phyloP scores from a whole-genome alignment of 2,113 vertebrate genomes.

The Centrocercus urophasianus region DNA sequence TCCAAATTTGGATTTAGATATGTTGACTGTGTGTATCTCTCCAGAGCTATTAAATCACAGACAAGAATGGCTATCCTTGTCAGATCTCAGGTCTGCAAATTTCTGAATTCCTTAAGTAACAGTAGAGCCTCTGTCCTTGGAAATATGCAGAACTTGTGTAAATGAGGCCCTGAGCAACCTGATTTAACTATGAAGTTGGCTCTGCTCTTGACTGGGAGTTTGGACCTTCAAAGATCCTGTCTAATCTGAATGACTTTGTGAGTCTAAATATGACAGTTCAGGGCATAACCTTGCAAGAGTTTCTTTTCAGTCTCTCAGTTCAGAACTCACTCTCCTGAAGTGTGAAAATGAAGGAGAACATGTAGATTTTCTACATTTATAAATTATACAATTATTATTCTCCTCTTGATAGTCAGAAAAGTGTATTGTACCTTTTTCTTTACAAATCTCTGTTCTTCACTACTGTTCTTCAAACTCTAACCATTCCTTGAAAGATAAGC shows the following conservation, averaged over 20 bases:
- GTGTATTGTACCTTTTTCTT: background rate
- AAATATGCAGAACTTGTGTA: background rate
- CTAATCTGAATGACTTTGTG: background rate
- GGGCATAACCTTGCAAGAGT: background rate
- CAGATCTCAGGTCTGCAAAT: background rate
- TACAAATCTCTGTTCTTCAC: background rate
- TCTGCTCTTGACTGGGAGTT: background rate
- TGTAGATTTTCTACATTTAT: background rate
- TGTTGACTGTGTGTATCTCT: background rate
- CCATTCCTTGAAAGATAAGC: background rate
- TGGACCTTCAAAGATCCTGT: background rate
- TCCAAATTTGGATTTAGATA: background rate
- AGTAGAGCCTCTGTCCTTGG: background rate
- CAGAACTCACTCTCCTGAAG: background rate
- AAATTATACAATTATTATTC: background rate
- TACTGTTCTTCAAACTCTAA: background rate
- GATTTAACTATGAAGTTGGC: background rate
- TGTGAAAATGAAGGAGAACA: background rate
- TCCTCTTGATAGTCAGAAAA: background rate
- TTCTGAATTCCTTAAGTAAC: background rate
- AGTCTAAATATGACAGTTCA: background rate
- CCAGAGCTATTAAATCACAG: background rate
- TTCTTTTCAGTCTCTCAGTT: background rate
- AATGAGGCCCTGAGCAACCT: background rate
- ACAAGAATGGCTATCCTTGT: background rate